These are phyloP conservation scores for Pediacus dermestoides DNA, from an alignment of 2,888 invertebrate genomes.

Conservation along the genomic window DNA sequence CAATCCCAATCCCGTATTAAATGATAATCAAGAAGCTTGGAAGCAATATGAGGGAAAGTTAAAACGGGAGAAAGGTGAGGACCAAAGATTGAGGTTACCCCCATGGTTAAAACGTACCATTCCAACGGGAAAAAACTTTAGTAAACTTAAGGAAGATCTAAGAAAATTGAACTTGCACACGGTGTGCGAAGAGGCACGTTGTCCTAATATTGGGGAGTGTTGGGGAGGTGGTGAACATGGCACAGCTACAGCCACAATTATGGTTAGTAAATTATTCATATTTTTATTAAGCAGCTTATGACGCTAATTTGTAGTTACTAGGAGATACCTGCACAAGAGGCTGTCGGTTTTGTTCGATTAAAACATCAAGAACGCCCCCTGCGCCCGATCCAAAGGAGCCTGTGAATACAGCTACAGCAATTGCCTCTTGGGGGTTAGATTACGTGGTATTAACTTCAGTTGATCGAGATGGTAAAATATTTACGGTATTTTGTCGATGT, in stretches of 20 bases:
- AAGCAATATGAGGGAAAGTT: conserved; percentile 75
- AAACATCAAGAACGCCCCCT: conserved; percentile 88
- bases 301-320: conserved; percentile 64
- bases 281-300: conserved; percentile 7
- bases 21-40: conserved; percentile 55
- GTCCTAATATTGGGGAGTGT: conserved; percentile 98
- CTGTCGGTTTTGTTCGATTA: conserved; percentile 97
- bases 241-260: conserved; percentile 98
- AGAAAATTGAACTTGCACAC: conserved; percentile 85
- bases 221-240: conserved; percentile 95
- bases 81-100: conserved; percentile 76
- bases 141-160: conserved; percentile 78
- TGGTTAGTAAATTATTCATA: conserved; percentile 73
- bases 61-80: conserved; percentile 74
- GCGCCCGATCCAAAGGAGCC: conserved; percentile 89
- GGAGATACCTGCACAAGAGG: conserved; percentile 99
- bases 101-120: conserved; percentile 95
- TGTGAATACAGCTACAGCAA: conserved; percentile 85
- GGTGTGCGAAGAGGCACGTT: conserved; percentile 95
- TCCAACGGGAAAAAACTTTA: conserved; percentile 85
- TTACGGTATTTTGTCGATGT: too few relatives aligned
- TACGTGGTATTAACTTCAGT: conserved; percentile 98
- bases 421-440: conserved; percentile 91
- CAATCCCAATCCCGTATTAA: conserved; percentile 49
- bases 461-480: conserved; percentile 93